Evolutionary conservation across 1,140 invertebrate genomes (phyloP).

Genomic region (Cryptotermes secundus): DNA sequence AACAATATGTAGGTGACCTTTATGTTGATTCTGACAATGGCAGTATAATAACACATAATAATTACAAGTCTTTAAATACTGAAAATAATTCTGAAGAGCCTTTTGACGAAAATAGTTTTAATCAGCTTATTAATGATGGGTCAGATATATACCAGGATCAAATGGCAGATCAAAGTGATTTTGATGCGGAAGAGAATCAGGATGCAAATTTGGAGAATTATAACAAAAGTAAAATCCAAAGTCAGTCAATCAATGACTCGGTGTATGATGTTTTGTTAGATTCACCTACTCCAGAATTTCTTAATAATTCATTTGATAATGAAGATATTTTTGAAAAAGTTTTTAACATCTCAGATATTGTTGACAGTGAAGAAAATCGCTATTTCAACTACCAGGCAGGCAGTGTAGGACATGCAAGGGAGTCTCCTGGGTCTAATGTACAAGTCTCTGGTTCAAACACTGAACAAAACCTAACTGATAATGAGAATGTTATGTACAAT

Average conservation of each 20-base stretch:
- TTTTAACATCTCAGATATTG: neutral
- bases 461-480: neutral
- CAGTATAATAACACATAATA: neutral
- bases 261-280: neutral
- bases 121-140: neutral
- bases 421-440: neutral
- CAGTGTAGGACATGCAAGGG: neutral
- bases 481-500: neutral
- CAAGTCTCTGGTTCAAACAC: neutral
- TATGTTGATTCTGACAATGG: neutral
- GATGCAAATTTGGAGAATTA: neutral
- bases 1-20: neutral
- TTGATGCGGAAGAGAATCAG: neutral
- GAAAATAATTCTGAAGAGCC: neutral
- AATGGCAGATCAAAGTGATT: neutral
- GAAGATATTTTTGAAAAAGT: neutral
- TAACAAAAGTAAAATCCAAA: neutral
- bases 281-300: neutral
- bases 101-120: neutral
- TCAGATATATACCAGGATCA: neutral
- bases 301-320: neutral
- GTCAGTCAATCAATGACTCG: neutral
- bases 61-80: neutral
- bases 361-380: neutral
- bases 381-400: neutral